Percentiles rank a stretch among this genome's conserved stretches.
These are phyloP conservation scores for Asobara japonica DNA, from an alignment of 1,140 invertebrate species.

Conservation along the genomic window DNA sequence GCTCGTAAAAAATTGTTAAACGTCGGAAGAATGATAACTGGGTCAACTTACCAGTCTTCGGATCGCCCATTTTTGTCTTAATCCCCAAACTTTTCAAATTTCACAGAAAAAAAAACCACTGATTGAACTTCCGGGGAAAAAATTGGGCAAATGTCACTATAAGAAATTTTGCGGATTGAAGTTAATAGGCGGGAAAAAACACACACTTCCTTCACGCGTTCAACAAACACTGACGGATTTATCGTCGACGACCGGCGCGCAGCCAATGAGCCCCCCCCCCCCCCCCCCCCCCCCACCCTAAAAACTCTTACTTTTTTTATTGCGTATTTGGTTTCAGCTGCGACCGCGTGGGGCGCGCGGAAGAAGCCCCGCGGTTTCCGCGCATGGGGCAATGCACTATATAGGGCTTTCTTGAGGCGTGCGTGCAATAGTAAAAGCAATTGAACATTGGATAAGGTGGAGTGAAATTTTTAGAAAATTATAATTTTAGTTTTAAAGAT, in stretches of 20 bases:
- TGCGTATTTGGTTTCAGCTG: not conserved
- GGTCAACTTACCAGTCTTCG: constrained; percentile 15
- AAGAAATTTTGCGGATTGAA: too few species aligned
- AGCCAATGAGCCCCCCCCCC: not conserved
- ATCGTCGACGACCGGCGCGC: constrained; percentile 2
- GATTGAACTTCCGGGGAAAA: too few species aligned
- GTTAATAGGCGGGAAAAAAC: not conserved
- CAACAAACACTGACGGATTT: not conserved
- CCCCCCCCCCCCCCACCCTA: not conserved
- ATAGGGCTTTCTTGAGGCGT: too few species aligned
- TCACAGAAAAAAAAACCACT: not conserved
- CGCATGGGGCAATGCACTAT: too few species aligned
- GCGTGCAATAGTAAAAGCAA: too few species aligned
- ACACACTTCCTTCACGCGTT: not conserved
- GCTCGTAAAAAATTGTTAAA: too few species aligned
- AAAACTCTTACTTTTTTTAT: not conserved
- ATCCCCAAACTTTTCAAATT: not conserved
- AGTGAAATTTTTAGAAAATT: too few species aligned
- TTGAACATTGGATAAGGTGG: too few species aligned
- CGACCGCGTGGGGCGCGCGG: not conserved
- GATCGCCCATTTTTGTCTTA: not conserved
- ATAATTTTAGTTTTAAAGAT: too few species aligned
- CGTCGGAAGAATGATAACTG: not conserved
- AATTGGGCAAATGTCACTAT: too few species aligned
- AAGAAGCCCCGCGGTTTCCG: not conserved